Evolutionary conservation across 2,113 vertebrate genomes (phyloP).

Genomic region (Sarotherodon lohbergeri): DNA sequence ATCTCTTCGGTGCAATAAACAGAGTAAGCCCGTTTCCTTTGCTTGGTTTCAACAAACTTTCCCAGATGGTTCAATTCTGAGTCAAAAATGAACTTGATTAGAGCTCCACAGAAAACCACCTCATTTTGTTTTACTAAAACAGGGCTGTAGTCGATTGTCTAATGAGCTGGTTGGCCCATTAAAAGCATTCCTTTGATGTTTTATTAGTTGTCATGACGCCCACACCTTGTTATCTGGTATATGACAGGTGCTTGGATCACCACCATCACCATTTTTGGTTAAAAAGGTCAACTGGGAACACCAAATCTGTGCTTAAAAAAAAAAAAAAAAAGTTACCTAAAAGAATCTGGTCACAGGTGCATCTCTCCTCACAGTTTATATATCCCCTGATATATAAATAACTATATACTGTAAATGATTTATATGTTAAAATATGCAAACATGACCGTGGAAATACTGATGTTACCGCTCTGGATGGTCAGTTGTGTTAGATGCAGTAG

Average conservation of each 20-base stretch:
- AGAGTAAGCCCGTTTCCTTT: conserved; percentile 36
- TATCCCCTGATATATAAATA: neutral
- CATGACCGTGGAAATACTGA: neutral
- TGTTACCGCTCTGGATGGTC: neutral
- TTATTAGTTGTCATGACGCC: neutral
- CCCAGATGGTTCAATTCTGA: conserved; percentile 46
- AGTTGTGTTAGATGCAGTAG: neutral
- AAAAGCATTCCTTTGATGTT: neutral
- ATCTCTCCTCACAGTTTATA: neutral
- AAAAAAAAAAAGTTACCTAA: neutral
- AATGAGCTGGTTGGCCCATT: neutral
- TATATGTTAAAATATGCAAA: neutral
- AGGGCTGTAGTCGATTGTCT: neutral
- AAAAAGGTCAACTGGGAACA: neutral
- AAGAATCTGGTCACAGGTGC: neutral
- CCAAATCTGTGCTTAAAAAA: neutral
- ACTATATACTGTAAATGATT: neutral
- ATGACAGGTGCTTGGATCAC: neutral
- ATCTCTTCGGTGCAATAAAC: conserved; percentile 63
- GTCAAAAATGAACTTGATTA: neutral
- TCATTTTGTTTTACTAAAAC: neutral
- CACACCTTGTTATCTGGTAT: neutral
- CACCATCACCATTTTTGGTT: neutral
- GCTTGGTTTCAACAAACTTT: conserved; percentile 56
- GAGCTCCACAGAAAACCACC: neutral